Conservation (phyloP, 2,797 vertebrate species). For the Phataginus tricuspis region DNA sequence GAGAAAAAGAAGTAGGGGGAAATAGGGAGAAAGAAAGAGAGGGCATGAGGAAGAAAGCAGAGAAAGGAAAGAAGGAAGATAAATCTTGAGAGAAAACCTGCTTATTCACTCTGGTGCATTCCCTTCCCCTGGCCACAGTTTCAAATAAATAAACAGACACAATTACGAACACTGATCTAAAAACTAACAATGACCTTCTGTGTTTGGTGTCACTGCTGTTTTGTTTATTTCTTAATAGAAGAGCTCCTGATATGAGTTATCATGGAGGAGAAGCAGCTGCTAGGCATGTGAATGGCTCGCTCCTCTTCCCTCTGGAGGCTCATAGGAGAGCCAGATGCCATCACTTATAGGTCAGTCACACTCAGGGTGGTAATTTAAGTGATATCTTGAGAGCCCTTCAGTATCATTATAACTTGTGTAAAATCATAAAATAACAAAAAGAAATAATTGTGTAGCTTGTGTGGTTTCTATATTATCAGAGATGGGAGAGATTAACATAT, state of each 20-base stretch:
- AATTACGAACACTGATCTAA: not conserved
- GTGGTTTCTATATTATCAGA: not conserved
- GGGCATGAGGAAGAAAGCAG: accelerated
- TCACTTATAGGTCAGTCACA: not conserved
- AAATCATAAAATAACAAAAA: not conserved
- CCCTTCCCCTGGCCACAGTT: not conserved
- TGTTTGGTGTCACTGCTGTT: not conserved
- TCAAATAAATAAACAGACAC: not conserved
- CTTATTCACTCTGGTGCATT: not conserved
- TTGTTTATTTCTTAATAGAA: not conserved
- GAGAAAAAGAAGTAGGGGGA: not conserved
- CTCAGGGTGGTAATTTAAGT: not conserved
- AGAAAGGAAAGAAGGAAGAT: not conserved
- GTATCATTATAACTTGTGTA: not conserved
- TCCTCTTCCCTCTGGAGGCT: too few relatives aligned
- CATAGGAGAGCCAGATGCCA: not conserved
- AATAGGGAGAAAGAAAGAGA: not conserved
- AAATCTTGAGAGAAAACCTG: not conserved
- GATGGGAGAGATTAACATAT: not conserved
- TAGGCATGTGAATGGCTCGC: accelerated
- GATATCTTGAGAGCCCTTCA: not conserved
- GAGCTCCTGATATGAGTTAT: not conserved
- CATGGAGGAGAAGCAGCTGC: accelerated
- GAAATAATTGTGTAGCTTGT: not conserved
- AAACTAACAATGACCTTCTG: not conserved